Conservation (phyloP, 2,113 vertebrate species). For the Erythrocercus mccallii region DNA sequence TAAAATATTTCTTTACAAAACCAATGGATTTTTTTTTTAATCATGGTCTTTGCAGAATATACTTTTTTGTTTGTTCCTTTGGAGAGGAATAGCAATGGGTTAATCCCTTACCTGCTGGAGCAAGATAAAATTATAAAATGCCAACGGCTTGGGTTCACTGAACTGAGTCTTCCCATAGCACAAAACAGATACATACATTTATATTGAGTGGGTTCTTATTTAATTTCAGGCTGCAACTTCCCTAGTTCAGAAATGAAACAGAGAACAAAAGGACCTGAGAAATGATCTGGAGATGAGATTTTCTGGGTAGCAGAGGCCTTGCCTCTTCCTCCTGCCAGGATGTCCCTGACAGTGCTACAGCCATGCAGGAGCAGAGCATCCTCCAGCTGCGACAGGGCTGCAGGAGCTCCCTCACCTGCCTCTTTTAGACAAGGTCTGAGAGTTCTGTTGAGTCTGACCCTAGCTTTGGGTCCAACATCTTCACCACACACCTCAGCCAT, state of each 20-base stretch:
- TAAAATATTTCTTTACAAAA: constrained; percentile 71
- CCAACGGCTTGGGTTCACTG: constrained; percentile 21
- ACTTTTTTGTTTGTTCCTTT: constrained; percentile 56
- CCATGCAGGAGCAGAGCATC: background rate
- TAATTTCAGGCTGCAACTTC: constrained; percentile 1
- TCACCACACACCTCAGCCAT: background rate
- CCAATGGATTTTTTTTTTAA: background rate
- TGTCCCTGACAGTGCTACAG: background rate
- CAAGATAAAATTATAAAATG: constrained; percentile 54
- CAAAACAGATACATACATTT: background rate
- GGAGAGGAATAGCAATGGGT: constrained; percentile 38
- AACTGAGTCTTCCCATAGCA: constrained; percentile 42
- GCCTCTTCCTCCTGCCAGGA: background rate
- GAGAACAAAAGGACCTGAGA: constrained; percentile 10
- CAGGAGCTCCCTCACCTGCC: accelerated
- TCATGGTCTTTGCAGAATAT: background rate
- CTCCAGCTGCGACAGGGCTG: background rate
- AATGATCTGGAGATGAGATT: background rate
- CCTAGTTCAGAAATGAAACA: background rate
- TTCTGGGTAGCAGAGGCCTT: background rate
- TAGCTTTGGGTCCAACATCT: background rate
- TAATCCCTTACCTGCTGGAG: constrained; percentile 64
- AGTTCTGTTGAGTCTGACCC: background rate
- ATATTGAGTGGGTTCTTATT: background rate
- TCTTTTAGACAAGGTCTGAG: background rate